phyloP scores from a whole-genome alignment of 2,888 invertebrate species.

The Selenia dentaria region DNA sequence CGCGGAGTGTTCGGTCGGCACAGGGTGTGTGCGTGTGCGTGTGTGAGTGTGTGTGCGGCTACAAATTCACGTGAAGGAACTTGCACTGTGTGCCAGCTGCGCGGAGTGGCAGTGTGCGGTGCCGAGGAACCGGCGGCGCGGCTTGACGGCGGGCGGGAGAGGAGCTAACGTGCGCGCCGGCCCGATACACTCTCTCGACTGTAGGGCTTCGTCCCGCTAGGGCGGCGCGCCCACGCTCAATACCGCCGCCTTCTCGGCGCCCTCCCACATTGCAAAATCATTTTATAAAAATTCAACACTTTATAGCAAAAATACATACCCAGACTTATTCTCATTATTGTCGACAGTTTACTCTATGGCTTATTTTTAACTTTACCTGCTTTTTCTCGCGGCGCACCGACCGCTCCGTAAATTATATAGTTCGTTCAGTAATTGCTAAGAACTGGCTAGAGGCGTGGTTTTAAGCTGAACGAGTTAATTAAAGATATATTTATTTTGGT shows the following conservation, averaged over 20 bases:
- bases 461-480: slow-evolving; percentile 36
- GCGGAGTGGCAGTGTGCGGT: slow-evolving; percentile 5
- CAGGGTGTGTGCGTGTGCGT: slow-evolving; percentile 35
- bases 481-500: slow-evolving; percentile 36
- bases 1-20: slow-evolving; percentile 14
- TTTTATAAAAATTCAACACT: slow-evolving; percentile 18
- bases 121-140: slow-evolving; percentile 33
- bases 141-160: slow-evolving; percentile 36
- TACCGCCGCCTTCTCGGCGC: slow-evolving; percentile 77
- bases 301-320: slow-evolving; percentile 13
- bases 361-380: slow-evolving; percentile 22
- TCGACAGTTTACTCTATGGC: slow-evolving; percentile 21
- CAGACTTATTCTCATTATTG: slow-evolving; percentile 15
- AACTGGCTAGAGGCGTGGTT: slow-evolving; percentile 42
- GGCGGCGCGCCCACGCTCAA: slow-evolving; percentile 82
- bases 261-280: slow-evolving; percentile 67
- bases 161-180: slow-evolving; percentile 57
- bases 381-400: slow-evolving; percentile 8
- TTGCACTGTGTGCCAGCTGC: slow-evolving; percentile 6
- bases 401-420: slow-evolving; percentile 27
- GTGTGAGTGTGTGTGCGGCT: no score
- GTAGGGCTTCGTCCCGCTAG: slow-evolving; percentile 76
- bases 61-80: no score
- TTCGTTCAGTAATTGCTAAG: slow-evolving; percentile 30
- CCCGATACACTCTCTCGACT: slow-evolving; percentile 65